Percentiles rank a stretch among this genome's conserved stretches.
phyloP scores from a whole-genome alignment of 2,797 vertebrate species.

The Setipinna tenuifilis region DNA sequence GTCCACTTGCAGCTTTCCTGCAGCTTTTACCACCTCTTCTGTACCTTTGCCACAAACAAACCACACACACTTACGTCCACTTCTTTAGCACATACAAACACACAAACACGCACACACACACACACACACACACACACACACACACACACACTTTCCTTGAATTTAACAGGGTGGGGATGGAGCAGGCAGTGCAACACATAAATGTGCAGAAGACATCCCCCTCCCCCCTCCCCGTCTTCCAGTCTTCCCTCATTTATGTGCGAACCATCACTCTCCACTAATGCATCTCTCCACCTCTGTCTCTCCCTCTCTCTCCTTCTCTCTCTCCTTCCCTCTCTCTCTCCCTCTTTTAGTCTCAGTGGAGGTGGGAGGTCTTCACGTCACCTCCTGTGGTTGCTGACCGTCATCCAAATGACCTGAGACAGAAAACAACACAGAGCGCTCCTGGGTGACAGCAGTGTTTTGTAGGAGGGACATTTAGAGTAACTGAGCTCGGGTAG shows the following conservation, averaged over 20 bases:
- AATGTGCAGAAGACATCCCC: background rate
- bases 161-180: background rate
- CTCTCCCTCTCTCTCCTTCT: background rate
- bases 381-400: constrained; percentile 39
- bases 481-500: constrained; percentile 34
- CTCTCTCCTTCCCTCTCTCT: background rate
- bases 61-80: background rate
- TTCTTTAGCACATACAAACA: too few relatives aligned
- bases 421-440: constrained; percentile 22
- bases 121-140: constrained; percentile 30
- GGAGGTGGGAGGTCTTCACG: constrained; percentile 5
- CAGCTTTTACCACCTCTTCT: background rate
- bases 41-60: background rate
- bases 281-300: background rate
- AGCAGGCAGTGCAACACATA: background rate
- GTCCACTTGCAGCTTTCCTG: background rate
- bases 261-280: constrained; percentile 12
- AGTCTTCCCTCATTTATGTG: constrained; percentile 20
- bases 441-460: constrained; percentile 24
- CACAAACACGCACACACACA: constrained; percentile 16
- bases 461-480: constrained; percentile 15
- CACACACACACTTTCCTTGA: background rate
- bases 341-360: background rate
- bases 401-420: constrained; percentile 34
- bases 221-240: background rate